These are phyloP conservation scores for Ennomos quercinarius DNA, from an alignment of 2,888 invertebrate species.

Conservation along the genomic window DNA sequence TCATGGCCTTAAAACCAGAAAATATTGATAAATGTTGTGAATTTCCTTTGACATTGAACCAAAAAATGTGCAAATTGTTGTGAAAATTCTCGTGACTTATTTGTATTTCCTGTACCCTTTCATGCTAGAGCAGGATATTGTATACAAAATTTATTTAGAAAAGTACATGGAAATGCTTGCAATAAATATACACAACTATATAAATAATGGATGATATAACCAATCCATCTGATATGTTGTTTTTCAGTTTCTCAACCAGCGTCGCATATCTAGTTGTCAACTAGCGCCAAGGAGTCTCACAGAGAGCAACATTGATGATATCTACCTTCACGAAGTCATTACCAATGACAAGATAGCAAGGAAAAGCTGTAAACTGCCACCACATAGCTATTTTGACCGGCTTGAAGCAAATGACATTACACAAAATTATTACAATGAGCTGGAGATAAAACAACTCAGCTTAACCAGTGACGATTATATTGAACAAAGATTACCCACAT, in stretches of 20 bases:
- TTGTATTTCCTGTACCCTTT: constrained; percentile 20
- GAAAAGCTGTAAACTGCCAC: constrained; percentile 28
- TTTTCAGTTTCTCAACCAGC: constrained; percentile 68
- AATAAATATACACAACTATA: constrained; percentile 17
- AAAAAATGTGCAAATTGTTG: constrained; percentile 43
- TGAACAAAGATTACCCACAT: constrained; percentile 58
- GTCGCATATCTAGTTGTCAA: constrained; percentile 77
- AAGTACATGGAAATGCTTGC: constrained; percentile 1
- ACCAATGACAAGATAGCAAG: constrained; percentile 36
- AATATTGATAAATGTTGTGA: neutral
- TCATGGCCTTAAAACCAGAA: neutral
- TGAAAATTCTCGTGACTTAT: constrained; percentile 51
- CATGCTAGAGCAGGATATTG: constrained; percentile 26
- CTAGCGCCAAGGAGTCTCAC: constrained; percentile 57
- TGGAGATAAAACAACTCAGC: constrained; percentile 58
- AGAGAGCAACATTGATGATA: constrained; percentile 63
- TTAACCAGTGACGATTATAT: constrained; percentile 75
- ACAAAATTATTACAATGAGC: constrained; percentile 49
- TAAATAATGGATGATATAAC: constrained; percentile 31
- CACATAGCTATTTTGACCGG: constrained; percentile 39
- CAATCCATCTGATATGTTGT: constrained; percentile 18
- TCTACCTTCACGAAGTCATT: constrained; percentile 57
- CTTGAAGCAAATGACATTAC: constrained; percentile 38
- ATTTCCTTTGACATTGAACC: constrained; percentile 66
- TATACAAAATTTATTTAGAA: constrained; percentile 17